Percentiles rank a stretch among this genome's conserved stretches.
phyloP scores from a whole-genome alignment of 1,140 invertebrate species.

The Zeugodacus cucurbitae region DNA sequence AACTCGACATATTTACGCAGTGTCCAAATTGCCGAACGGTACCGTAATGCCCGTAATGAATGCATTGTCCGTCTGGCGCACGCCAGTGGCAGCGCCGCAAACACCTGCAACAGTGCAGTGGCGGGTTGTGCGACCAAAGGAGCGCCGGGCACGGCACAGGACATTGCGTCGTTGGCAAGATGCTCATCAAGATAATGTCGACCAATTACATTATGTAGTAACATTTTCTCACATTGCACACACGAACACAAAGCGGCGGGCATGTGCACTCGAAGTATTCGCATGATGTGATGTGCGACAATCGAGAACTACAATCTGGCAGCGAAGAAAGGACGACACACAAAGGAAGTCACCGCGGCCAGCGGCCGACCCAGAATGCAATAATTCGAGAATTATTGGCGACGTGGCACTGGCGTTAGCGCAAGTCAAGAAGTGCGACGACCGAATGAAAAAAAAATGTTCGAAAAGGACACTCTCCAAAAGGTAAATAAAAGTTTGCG shows the following conservation, averaged over 20 bases:
- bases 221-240: slow-evolving; percentile 61
- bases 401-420: neutral
- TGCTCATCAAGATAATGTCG: slow-evolving; percentile 37
- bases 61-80: neutral
- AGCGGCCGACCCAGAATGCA: neutral
- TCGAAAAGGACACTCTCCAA: neutral
- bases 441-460: neutral
- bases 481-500: slow-evolving; percentile 48
- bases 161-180: neutral
- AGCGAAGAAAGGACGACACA: slow-evolving; percentile 3
- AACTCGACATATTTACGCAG: neutral
- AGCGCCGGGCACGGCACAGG: neutral
- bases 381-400: neutral
- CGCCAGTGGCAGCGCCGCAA: neutral
- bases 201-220: slow-evolving; percentile 46
- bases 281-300: slow-evolving; percentile 8
- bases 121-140: neutral
- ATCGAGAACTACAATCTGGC: slow-evolving; percentile 26
- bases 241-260: neutral
- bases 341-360: neutral
- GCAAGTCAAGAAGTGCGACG: neutral
- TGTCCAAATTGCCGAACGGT: slow-evolving; percentile 18
- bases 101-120: slow-evolving; percentile 22
- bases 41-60: slow-evolving; percentile 34
- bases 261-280: neutral